Base-by-base conservation (phyloP, 1,140 invertebrate species). In the Zaprionus lachaisei region DNA sequence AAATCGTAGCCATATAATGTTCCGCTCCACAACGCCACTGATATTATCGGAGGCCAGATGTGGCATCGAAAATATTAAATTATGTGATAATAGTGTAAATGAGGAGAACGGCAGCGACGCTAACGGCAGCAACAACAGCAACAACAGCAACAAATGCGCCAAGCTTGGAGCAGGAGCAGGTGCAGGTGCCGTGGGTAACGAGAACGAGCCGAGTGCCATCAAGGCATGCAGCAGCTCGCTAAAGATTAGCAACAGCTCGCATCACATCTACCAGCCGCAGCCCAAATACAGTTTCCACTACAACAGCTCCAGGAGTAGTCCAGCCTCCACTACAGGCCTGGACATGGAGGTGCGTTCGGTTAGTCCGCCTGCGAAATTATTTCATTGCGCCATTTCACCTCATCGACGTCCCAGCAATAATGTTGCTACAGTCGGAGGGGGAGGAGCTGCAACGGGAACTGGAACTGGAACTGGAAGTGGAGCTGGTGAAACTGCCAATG, bases 351-450 rank as follows among this genome's bases (percentile, higher is more conserved):
- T 94, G 79, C 93, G 95, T 31, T 95, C 95, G 67, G 94, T 95
- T 63, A 96, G 95, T 80, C 96, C 96, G 58, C 96, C 96, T 26
- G 94, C 96, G 69, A 96, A 96, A 93, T 94, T 97, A 75, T 95
- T 96, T 81, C 95, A 96, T 83, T 95, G 94, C 85, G 94, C 94
- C 78, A 94, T 94, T 54, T 95, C 95, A 61, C 94, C 94, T 24
- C 93, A 95, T 80, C 94, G 96, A 93, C 93, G 95, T 92, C 95
- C 95, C 87, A 90, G 81, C 58, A 91, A 79, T 60, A 90, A 91
- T 93, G 34, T 85, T 44, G 67, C 60, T 20, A 63, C 49, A 12
- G 57, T 31, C 14, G 67, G 26, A 26, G 28, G 47, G 38, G 56
- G 31, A 15, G 51, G 67, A 7, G 61, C 44, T 7, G 22, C 56